phyloP scores from a whole-genome alignment of 2,797 vertebrate genomes.

The Paedocypris micromegethes region DNA sequence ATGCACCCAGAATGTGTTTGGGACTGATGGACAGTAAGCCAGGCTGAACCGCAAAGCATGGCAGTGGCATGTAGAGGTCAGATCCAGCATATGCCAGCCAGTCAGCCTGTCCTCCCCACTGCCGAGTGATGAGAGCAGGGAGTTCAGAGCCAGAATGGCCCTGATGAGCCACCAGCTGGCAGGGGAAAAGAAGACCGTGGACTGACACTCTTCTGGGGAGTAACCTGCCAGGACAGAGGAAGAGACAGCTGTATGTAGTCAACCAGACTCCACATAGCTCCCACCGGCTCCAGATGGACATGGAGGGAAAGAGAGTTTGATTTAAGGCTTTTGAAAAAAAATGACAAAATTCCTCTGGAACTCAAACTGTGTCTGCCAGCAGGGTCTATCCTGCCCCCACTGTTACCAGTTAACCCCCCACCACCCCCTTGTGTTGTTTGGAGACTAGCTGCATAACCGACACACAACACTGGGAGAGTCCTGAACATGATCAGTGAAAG shows the following conservation, averaged over 20 bases:
- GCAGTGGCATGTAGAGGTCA: constrained; percentile 42
- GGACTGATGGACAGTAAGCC: constrained; percentile 27
- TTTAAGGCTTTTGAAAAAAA: constrained; percentile 42
- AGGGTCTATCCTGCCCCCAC: constrained; percentile 49
- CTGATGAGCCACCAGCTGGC: constrained; percentile 48
- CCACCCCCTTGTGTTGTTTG: constrained; percentile 32
- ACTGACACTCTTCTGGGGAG: constrained; percentile 46
- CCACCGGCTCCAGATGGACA: constrained; percentile 58
- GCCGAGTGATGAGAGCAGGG: constrained; percentile 34
- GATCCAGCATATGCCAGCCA: constrained; percentile 49
- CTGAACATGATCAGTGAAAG: too few species aligned
- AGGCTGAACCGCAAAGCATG: constrained; percentile 29
- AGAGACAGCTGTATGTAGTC: constrained; percentile 28
- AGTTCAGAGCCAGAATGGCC: constrained; percentile 28
- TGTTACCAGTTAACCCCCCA: constrained; percentile 58
- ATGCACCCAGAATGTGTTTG: too few species aligned
- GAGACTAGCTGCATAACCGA: constrained; percentile 29
- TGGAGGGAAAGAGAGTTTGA: constrained; percentile 39
- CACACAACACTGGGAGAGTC: not conserved
- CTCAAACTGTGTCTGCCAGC: constrained; percentile 54
- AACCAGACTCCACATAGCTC: constrained; percentile 28
- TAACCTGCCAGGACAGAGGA: constrained; percentile 44
- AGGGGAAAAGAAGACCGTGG: constrained; percentile 43
- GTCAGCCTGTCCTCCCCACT: constrained; percentile 36
- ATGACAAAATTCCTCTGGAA: constrained; percentile 51